Base-by-base conservation (phyloP, 2,797 vertebrate species). In the Hipposideros larvatus region DNA sequence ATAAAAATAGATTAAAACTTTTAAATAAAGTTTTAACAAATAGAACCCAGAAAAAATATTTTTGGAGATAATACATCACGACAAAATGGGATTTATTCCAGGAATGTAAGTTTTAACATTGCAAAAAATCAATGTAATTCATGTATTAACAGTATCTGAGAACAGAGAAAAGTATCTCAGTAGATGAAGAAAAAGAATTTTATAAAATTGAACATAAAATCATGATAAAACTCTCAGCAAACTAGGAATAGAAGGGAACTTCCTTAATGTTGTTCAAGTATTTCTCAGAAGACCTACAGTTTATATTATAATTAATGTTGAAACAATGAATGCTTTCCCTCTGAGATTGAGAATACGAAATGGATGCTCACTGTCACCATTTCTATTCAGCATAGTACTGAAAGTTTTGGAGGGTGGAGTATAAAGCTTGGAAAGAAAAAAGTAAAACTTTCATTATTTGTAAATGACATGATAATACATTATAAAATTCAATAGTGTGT, bases 1-100 rank as follows among this genome's bases (percentile, higher is more conserved):
- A 74, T 65, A 66, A 91, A 91, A 80, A 80, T n/a, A 78, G 65
- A 51, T 41, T 55, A 66, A 57, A 86, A 73, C 24, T 41, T 91
- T 48, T 37, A 86, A 61, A 48, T 34, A 73, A 90, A 86, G 79
- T 68, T 75, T 83, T 74, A 73, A 31, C 28, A 59, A 53, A 70
- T 4, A 83, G 34, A 84, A 92, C 34, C 41, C n/a, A 79, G 74
- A 75, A 83, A 79, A 48, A 51, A 5, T 14, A 43, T 90, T 78
- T 90, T 65, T 80, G 80, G 80, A 48, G 21, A 41, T 13, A 11
- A 41, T 73, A 74, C 51, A 66, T 41, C 11, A 41, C 68, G 57
- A 86, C 16, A 31, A 80, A 86, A 41, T 93, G 79, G 5, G 59
- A 86, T 28, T 68, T 86, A 48, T 46, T 78, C 15, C 31, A 95